phyloP scores from a whole-genome alignment of 37 sponge, comb jelly and placozoan species.

The Theonella swinhoei region DNA sequence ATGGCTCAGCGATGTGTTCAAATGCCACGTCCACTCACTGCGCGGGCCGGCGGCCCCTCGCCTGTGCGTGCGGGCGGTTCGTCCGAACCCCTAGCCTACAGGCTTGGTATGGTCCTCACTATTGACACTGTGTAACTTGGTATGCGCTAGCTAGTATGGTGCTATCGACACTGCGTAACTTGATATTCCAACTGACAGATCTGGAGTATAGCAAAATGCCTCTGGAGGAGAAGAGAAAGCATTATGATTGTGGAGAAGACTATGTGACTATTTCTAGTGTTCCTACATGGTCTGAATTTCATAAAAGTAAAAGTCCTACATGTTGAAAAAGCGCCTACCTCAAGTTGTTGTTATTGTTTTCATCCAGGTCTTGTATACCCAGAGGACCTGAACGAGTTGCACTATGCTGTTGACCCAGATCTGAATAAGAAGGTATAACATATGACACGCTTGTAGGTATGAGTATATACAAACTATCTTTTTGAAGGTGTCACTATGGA shows the following conservation, averaged over 20 bases:
- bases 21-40: no score
- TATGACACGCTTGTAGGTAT: no score
- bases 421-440: background rate
- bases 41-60: no score
- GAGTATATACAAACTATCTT: no score
- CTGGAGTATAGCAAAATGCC: conserved; percentile 12
- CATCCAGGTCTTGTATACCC: background rate
- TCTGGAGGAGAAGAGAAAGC: conserved; percentile 72
- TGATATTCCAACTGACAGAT: no score
- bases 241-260: conserved; percentile 63
- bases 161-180: no score
- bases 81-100: no score
- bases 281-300: conserved; percentile 54
- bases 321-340: background rate
- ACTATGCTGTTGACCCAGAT: background rate
- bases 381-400: background rate
- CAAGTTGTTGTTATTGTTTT: background rate
- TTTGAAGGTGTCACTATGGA: background rate
- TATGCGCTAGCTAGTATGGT: no score
- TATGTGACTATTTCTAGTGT: conserved; percentile 67
- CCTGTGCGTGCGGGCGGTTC: no score
- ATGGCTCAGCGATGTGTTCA: no score
- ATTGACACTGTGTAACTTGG: no score
- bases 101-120: no score
- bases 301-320: background rate